phyloP scores from a whole-genome alignment of 2,888 invertebrate genomes.

The Meliscaeva auricollis region DNA sequence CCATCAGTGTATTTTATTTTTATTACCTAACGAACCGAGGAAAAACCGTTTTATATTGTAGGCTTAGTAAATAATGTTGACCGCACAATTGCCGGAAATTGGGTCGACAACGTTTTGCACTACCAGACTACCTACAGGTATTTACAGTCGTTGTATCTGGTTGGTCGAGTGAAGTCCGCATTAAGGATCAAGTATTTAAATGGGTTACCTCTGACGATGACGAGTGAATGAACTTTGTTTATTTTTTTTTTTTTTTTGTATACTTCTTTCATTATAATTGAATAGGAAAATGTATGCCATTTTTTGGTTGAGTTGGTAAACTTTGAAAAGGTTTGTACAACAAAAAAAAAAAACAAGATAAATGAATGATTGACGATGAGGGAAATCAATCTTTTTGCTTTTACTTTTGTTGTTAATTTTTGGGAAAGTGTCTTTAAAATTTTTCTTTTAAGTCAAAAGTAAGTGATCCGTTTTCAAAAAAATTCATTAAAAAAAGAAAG shows the following conservation, averaged over 20 bases:
- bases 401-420: no score
- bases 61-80: slow-evolving; percentile 67
- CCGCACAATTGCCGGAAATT: slow-evolving; percentile 70
- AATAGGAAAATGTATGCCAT: slow-evolving; percentile 41
- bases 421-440: no score
- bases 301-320: slow-evolving; percentile 33
- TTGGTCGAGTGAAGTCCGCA: slow-evolving; percentile 26
- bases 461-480: no score
- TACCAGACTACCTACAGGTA: slow-evolving; percentile 17
- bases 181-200: slow-evolving; percentile 49
- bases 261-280: background rate
- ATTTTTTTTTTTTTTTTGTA: slow-evolving; percentile 25
- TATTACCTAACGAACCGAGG: slow-evolving; percentile 31
- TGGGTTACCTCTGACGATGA: slow-evolving; percentile 64
- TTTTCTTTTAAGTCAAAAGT: no score
- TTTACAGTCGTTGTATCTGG: slow-evolving; percentile 23
- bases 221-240: slow-evolving; percentile 68
- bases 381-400: no score
- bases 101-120: slow-evolving; percentile 48
- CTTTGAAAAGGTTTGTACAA: slow-evolving; percentile 1
- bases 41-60: slow-evolving; percentile 45
- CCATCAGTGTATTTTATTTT: slow-evolving; percentile 59
- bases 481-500: no score
- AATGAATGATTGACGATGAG: no score
- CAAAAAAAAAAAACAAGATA: background rate